A percentile compares a stretch with the other conserved stretches of the same genome.
Evolutionary conservation across 1,140 invertebrate species (phyloP).

Genomic region (Drosophila murphyi): DNA sequence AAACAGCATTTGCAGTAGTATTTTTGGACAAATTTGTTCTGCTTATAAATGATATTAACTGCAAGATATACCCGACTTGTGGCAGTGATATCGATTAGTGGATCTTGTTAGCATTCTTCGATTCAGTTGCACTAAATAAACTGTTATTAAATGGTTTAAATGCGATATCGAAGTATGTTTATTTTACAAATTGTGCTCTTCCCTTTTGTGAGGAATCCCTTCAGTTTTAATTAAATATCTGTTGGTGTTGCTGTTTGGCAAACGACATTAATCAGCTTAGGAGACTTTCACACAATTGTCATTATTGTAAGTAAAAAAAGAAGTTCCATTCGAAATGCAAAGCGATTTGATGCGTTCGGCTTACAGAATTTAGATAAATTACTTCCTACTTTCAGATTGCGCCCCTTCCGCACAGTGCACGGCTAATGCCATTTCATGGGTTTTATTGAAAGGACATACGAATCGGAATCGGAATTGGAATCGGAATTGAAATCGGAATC

Average conservation of each 20-base stretch:
- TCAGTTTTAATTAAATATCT: background rate
- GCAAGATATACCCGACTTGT: too few species aligned
- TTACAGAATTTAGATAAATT: slow-evolving; percentile 61
- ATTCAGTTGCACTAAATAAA: too few species aligned
- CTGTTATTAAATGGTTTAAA: too few species aligned
- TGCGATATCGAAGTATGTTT: too few species aligned
- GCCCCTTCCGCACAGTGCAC: background rate
- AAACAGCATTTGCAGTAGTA: too few species aligned
- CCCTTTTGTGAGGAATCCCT: slow-evolving; percentile 7
- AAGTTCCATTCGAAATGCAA: slow-evolving; percentile 50
- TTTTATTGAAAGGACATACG: slow-evolving; percentile 40
- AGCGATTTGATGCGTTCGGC: slow-evolving; percentile 45
- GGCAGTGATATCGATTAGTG: too few species aligned
- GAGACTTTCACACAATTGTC: slow-evolving; percentile 46
- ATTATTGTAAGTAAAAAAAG: slow-evolving; percentile 15
- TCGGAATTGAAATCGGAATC: background rate
- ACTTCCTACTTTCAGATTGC: slow-evolving; percentile 53
- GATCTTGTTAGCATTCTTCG: too few species aligned
- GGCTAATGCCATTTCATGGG: slow-evolving; percentile 45
- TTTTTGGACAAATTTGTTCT: too few species aligned
- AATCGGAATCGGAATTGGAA: background rate
- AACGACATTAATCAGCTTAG: slow-evolving; percentile 40
- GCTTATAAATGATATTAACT: too few species aligned
- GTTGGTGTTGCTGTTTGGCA: slow-evolving; percentile 13
- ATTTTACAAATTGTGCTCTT: too few species aligned